A percentile compares a stretch with the other conserved stretches of the same genome.
phyloP scores from a whole-genome alignment of 2,888 invertebrate genomes.

The Dusona sp. region DNA sequence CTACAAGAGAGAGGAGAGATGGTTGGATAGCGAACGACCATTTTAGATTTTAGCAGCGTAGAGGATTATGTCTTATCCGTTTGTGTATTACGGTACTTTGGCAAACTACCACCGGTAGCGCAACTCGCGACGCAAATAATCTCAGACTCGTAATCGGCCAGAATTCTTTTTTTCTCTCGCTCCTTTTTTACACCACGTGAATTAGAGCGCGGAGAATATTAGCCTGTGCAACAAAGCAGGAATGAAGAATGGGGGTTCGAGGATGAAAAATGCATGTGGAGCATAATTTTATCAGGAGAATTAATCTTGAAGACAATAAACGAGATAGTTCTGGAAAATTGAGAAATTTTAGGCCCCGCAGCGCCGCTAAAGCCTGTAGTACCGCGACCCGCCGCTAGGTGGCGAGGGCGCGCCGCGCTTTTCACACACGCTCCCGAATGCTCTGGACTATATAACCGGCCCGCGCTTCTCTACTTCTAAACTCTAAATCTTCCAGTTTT shows the following conservation, averaged over 20 bases:
- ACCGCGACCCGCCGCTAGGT: not conserved
- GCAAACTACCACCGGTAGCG: conserved; percentile 38
- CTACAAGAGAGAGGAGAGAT: not conserved
- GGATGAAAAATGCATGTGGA: not conserved
- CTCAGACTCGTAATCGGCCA: conserved; percentile 35
- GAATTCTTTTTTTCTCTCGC: not conserved
- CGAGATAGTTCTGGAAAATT: not conserved
- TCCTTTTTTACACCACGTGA: conserved; percentile 5
- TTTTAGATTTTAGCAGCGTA: not conserved
- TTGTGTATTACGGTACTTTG: conserved; percentile 41
- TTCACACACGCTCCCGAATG: not conserved
- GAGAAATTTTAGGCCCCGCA: not conserved
- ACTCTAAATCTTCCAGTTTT: not conserved
- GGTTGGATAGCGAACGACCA: not conserved
- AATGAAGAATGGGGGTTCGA: not conserved
- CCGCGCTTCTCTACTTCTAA: not conserved
- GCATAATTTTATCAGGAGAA: not conserved
- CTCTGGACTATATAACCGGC: not conserved
- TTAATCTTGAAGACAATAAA: not conserved
- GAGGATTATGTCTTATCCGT: conserved; percentile 7
- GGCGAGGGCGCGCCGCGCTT: not conserved
- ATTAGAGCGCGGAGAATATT: conserved; percentile 52
- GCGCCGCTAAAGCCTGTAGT: not conserved
- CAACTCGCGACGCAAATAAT: conserved; percentile 27
- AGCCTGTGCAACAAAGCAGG: not conserved